These are phyloP conservation scores for Trichosurus vulpecula DNA, from an alignment of 2,797 vertebrate species.

Conservation along the genomic window DNA sequence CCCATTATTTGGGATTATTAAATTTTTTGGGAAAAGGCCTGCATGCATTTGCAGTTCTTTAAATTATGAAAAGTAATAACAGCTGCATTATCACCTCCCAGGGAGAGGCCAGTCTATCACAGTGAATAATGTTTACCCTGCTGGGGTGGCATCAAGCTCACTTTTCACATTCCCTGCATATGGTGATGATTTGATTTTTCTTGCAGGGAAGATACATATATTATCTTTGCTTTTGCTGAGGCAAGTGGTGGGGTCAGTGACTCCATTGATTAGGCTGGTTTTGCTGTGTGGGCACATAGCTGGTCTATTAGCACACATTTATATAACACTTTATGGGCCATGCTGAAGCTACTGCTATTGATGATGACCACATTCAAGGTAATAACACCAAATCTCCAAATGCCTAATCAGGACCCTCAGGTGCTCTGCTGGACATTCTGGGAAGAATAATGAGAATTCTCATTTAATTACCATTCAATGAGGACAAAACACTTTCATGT, in stretches of 20 bases:
- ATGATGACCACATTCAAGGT: not conserved
- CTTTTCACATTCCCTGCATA: not conserved
- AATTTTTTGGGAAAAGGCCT: constrained; percentile 59
- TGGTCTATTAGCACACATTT: not conserved
- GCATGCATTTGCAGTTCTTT: constrained; percentile 42
- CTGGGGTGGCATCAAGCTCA: not conserved
- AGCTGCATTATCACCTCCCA: constrained; percentile 52
- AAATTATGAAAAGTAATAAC: constrained; percentile 65
- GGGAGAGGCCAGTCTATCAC: constrained; percentile 55
- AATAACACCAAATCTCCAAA: not conserved
- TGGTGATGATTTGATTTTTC: constrained; percentile 28
- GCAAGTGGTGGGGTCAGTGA: not conserved
- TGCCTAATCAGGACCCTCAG: not conserved
- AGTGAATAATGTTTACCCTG: constrained; percentile 48
- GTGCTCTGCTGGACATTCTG: not conserved
- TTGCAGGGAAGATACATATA: not conserved
- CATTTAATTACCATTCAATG: not conserved
- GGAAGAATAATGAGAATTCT: not conserved
- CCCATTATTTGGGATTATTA: constrained; percentile 60
- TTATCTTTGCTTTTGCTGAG: not conserved
- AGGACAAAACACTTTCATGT: not conserved
- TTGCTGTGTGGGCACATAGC: not conserved
- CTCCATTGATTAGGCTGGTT: constrained; percentile 12
- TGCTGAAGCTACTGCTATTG: not conserved
- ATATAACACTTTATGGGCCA: not conserved